Evolutionary conservation across 2,113 vertebrate genomes (phyloP), one percentile per base, ranked within the genome.

Genomic region (Ifrita kowaldi): DNA sequence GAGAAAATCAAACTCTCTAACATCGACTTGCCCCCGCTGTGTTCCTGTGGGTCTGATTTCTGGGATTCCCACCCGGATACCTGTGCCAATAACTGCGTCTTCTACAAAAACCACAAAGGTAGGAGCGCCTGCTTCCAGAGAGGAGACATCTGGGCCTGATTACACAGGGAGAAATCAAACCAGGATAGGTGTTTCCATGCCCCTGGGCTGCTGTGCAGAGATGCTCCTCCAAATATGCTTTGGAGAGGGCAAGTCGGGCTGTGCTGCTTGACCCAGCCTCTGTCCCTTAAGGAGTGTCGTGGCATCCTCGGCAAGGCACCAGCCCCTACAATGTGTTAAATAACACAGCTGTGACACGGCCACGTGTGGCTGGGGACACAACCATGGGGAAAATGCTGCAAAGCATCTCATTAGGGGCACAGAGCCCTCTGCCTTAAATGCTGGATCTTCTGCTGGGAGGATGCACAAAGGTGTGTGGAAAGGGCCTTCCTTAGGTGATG

Each of bases 61-160:
- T 99, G 99, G 99, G 99, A 99, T 81, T 98, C 98, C 23, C 99
- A 99, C 88, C 99, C 99, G 0, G 98, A 99, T 57, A 99, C 98
- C 59, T 99, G 99, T 6, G 99, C 99, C 47, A 99, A 99, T 97
- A 99, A 99, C 97, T 99, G 99, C 5, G 22, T 98, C 79, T 99
- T 99, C 97, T 98, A 99, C 98, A 98, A 98, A 96, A 99, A 99
- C 79, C 98, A 98, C 63, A 98, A 96, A 99, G 99, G 98, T 99
- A 97, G 77, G 96, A 67, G 59, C 41, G 55, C 8, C 56, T 13
- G 23, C 63, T 78, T 80, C 15, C 19, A n/a, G 15, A 22, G 28
- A 19, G 14, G 60, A 64, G 33, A 23, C 8, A 1, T 9, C 55
- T 24, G 16, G 15, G 12, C 42, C 65, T 27, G 41, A 6, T 60